Evolutionary conservation across 2,888 invertebrate species (phyloP).

Genomic region (Dryococelus australis): DNA sequence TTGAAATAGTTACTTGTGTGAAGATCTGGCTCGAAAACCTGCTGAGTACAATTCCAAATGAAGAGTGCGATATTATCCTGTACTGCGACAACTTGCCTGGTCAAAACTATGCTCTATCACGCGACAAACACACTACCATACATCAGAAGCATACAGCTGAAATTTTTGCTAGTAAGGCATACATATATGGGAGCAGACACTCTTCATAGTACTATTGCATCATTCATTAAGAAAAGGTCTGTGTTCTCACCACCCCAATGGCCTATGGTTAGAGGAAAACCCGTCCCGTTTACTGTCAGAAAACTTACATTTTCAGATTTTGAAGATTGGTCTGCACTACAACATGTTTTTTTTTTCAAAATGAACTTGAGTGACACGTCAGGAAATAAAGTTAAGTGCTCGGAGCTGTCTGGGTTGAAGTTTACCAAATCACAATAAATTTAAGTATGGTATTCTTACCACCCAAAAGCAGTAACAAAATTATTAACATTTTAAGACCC

Average conservation of each 20-base stretch:
- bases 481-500: neutral
- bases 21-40: neutral
- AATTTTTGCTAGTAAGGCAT: conserved; percentile 6
- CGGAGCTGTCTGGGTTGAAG: neutral
- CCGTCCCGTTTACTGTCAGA: neutral
- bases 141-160: neutral
- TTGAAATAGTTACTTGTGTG: neutral
- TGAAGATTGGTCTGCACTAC: neutral
- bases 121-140: neutral
- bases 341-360: neutral
- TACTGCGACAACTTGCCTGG: conserved; percentile 10
- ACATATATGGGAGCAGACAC: conserved; percentile 1
- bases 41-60: neutral
- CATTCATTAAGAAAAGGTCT: neutral
- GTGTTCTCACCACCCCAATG: neutral
- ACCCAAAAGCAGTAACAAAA: neutral
- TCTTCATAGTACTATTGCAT: neutral
- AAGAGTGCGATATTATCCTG: neutral
- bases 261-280: neutral
- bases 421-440: neutral
- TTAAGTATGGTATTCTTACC: neutral
- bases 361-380: neutral
- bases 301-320: neutral
- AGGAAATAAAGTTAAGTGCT: neutral
- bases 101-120: neutral